Evolutionary conservation across 1,140 invertebrate species (phyloP).

Genomic region (Pachyrhynchus sulphureomaculatus): DNA sequence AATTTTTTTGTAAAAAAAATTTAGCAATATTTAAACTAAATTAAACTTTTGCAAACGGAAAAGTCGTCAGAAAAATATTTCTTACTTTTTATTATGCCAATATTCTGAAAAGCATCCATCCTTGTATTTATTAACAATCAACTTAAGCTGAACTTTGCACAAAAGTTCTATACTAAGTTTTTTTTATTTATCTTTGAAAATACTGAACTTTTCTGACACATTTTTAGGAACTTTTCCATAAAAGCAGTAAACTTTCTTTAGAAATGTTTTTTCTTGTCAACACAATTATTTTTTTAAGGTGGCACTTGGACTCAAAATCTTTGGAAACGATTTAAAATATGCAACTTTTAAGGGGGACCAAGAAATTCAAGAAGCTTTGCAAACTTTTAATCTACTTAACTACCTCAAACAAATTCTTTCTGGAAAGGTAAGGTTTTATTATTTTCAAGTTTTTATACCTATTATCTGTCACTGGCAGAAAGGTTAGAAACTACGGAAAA

Average conservation of each 20-base stretch:
- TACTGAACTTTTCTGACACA: slow-evolving; percentile 3
- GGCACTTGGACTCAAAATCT: slow-evolving; percentile 63
- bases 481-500: too few species aligned
- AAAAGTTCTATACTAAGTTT: slow-evolving; percentile 17
- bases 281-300: slow-evolving; percentile 40
- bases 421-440: slow-evolving; percentile 60
- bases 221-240: neutral
- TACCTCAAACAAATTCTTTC: slow-evolving; percentile 71
- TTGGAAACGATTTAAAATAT: slow-evolving; percentile 78
- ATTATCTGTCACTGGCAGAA: too few species aligned
- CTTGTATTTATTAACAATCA: slow-evolving; percentile 20
- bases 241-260: slow-evolving; percentile 3
- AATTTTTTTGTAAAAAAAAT: neutral
- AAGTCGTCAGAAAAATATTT: neutral
- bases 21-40: neutral
- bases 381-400: slow-evolving; percentile 66
- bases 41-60: neutral
- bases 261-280: slow-evolving; percentile 6
- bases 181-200: slow-evolving; percentile 14
- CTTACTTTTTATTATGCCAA: neutral
- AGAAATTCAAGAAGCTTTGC: slow-evolving; percentile 63
- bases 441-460: too few species aligned
- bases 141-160: slow-evolving; percentile 20
- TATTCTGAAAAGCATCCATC: neutral
- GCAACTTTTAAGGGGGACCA: slow-evolving; percentile 65